Conservation (phyloP, 2,888 invertebrate species). For the Lucinisca nassula region DNA sequence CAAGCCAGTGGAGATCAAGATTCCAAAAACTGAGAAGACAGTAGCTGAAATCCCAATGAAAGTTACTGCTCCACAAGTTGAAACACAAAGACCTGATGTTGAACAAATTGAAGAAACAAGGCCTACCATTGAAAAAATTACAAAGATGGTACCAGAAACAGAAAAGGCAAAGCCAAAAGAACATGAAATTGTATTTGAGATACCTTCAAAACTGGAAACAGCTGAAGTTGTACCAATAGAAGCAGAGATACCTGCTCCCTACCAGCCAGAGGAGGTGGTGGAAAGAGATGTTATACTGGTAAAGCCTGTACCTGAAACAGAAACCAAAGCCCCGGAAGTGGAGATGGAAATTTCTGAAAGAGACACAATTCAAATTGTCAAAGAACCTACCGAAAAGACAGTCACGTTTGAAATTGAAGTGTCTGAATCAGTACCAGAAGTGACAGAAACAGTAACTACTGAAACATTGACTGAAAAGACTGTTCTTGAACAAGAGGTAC, state of each 20-base stretch:
- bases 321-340: slow-evolving; percentile 74
- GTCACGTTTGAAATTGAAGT: slow-evolving; percentile 69
- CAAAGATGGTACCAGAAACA: slow-evolving; percentile 10
- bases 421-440: slow-evolving; percentile 61
- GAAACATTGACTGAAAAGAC: slow-evolving; percentile 68
- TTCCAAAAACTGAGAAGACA: slow-evolving; percentile 75
- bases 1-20: slow-evolving; percentile 77
- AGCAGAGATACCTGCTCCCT: slow-evolving; percentile 65
- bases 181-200: slow-evolving; percentile 62
- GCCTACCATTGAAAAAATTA: slow-evolving; percentile 69
- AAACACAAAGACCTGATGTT: slow-evolving; percentile 75
- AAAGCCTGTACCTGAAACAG: slow-evolving; percentile 60
- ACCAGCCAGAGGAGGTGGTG: slow-evolving; percentile 67
- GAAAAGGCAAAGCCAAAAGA: slow-evolving; percentile 47
- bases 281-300: slow-evolving; percentile 68
- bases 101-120: slow-evolving; percentile 79
- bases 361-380: slow-evolving; percentile 74
- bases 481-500: slow-evolving; percentile 58
- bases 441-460: slow-evolving; percentile 66
- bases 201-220: slow-evolving; percentile 41
- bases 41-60: slow-evolving; percentile 70
- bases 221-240: slow-evolving; percentile 62
- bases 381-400: slow-evolving; percentile 69
- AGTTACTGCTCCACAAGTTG: slow-evolving; percentile 55
- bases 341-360: slow-evolving; percentile 71